phyloP scores from a whole-genome alignment of 2,888 invertebrate genomes.

The Mythimna loreyi region DNA sequence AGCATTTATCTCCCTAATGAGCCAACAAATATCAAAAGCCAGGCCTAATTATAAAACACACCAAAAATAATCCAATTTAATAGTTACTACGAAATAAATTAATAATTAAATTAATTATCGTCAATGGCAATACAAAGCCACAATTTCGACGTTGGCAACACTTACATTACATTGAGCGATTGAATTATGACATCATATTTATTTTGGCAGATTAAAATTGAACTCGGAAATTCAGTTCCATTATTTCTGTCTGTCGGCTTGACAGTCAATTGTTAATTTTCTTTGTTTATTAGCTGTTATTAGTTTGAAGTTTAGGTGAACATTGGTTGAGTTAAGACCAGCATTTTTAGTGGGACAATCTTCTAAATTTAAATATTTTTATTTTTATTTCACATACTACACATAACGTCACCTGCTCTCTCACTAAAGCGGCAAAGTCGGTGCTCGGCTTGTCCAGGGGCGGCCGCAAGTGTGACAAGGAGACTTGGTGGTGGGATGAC shows the following conservation, averaged over 20 bases:
- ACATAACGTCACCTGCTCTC: no score
- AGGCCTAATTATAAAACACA: neutral
- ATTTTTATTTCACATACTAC: no score
- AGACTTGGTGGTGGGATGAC: no score
- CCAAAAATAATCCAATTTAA: constrained; percentile 19
- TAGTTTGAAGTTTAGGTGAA: neutral
- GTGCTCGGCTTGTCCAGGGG: no score
- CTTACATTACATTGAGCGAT: constrained; percentile 17
- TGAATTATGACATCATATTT: constrained; percentile 27
- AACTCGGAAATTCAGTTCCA: constrained; percentile 17
- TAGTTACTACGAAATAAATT: constrained; percentile 12
- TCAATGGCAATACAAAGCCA: constrained; percentile 18
- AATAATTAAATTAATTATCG: constrained; percentile 30
- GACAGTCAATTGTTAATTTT: constrained; percentile 19
- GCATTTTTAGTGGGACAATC: no score
- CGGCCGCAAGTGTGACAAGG: no score
- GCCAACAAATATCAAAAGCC: constrained; percentile 8
- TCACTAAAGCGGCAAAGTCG: no score
- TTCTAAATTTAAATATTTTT: no score
- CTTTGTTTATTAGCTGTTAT: neutral
- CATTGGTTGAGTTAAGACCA: neutral
- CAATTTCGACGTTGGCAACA: constrained; percentile 14
- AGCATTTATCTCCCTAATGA: neutral
- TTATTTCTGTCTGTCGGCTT: constrained; percentile 16
- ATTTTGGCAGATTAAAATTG: constrained; percentile 23